A percentile compares a stretch with the other conserved stretches of the same genome.
Conservation (phyloP, 2,888 invertebrate species). For the Clistopyga incitator region DNA sequence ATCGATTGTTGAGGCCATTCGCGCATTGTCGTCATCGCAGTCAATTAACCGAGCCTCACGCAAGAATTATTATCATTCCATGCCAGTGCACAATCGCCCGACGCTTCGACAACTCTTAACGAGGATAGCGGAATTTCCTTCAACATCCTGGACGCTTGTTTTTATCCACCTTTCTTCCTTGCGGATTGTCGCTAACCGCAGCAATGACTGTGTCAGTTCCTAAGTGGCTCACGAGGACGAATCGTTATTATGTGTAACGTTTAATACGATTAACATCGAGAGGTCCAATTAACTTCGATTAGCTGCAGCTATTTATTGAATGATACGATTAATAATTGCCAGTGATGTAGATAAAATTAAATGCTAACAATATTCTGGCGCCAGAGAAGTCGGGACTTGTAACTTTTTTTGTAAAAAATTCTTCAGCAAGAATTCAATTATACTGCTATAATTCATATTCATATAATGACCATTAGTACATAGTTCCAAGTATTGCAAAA, state of each 20-base stretch:
- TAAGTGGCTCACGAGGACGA: background rate
- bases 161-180: slow-evolving; percentile 37
- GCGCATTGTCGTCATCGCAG: slow-evolving; percentile 64
- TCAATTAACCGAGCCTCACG: slow-evolving; percentile 56
- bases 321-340: too few species aligned
- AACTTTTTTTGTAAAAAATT: too few species aligned
- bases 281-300: too few species aligned
- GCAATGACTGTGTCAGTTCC: slow-evolving; percentile 2
- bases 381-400: background rate
- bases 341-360: too few species aligned
- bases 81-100: slow-evolving; percentile 19
- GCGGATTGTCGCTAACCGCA: slow-evolving; percentile 65
- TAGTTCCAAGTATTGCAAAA: too few species aligned
- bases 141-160: slow-evolving; percentile 31
- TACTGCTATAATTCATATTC: too few species aligned
- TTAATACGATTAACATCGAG: background rate
- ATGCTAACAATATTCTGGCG: background rate
- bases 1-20: slow-evolving; percentile 65
- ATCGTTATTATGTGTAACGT: background rate
- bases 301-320: too few species aligned
- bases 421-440: too few species aligned
- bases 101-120: slow-evolving; percentile 37
- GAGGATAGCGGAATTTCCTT: slow-evolving; percentile 47
- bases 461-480: too few species aligned
- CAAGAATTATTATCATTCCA: slow-evolving; percentile 55